Conservation (phyloP, 2,797 vertebrate species). For the Agapornis canus region DNA sequence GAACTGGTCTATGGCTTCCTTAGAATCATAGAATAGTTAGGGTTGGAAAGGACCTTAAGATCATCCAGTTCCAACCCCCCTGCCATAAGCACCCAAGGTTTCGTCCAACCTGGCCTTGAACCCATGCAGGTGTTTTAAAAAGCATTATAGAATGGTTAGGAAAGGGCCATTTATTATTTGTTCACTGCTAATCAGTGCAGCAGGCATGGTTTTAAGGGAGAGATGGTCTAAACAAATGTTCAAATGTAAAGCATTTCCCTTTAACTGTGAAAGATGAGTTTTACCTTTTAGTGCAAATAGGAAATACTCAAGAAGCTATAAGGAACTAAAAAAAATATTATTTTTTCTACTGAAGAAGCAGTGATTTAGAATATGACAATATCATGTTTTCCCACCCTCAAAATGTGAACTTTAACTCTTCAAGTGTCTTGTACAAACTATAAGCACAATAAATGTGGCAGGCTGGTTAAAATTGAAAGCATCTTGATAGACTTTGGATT, state of each 20-base stretch:
- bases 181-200: not conserved
- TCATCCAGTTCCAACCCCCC: too few species aligned
- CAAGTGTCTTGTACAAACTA: not conserved
- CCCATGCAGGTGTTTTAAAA: not conserved
- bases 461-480: not conserved
- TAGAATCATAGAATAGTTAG: too few species aligned
- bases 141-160: not conserved
- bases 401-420: not conserved
- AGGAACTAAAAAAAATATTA: not conserved
- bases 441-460: not conserved
- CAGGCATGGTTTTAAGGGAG: not conserved
- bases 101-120: too few species aligned
- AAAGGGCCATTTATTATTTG: not conserved
- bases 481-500: not conserved
- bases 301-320: not conserved
- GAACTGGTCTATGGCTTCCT: not conserved
- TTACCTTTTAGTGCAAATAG: not conserved
- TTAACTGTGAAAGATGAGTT: not conserved
- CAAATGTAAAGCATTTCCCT: not conserved
- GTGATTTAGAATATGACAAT: not conserved
- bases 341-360: not conserved
- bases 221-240: not conserved
- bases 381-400: not conserved
- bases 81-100: too few species aligned
- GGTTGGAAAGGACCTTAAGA: too few species aligned